Evolutionary conservation across 2,888 invertebrate genomes (phyloP), one percentile per base, ranked within the genome.

Genomic region (Macrophya annulata): DNA sequence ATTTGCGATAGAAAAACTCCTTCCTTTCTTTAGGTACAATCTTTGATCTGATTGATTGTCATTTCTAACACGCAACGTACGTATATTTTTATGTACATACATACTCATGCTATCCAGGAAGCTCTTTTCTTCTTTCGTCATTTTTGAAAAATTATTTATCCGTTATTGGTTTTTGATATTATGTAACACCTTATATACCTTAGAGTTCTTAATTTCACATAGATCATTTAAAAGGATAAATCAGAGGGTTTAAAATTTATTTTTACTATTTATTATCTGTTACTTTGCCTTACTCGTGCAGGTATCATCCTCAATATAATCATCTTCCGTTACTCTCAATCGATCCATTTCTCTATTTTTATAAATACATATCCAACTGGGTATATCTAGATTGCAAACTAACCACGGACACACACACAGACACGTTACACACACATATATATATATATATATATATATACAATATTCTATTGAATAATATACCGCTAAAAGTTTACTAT

Each of bases 31-130:
- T 8, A n/a, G n/a, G n/a, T n/a, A 4, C 43, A 43, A 81, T 81
- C 81, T 81, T 62, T n/a, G 40, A 59, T 81, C 77, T 81, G 81
- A 81, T 81, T 81, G 62, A 81, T 81, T 59, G 62, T 81, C 59
- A 81, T 62, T 81, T 43, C 6, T 15, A 15, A 43, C 81, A 81
- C 81, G 81, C 81, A 43, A 62, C 77, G 48, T n/a, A n/a, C n/a
- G n/a, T n/a, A n/a, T n/a, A n/a, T n/a, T n/a, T n/a, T n/a, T n/a
- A n/a, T n/a, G n/a, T n/a, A n/a, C n/a, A n/a, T n/a, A n/a, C n/a
- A n/a, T n/a, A n/a, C n/a, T n/a, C n/a, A n/a, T n/a, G n/a, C n/a
- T n/a, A n/a, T n/a, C n/a, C n/a, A n/a, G n/a, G n/a, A n/a, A n/a
- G n/a, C n/a, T n/a, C 15, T 31, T 77, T 77, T 17, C 37, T 77